Evolutionary conservation across 1,140 invertebrate species (phyloP), one percentile per base, ranked within the genome.

Genomic region (Meloidogyne chitwoodi): DNA sequence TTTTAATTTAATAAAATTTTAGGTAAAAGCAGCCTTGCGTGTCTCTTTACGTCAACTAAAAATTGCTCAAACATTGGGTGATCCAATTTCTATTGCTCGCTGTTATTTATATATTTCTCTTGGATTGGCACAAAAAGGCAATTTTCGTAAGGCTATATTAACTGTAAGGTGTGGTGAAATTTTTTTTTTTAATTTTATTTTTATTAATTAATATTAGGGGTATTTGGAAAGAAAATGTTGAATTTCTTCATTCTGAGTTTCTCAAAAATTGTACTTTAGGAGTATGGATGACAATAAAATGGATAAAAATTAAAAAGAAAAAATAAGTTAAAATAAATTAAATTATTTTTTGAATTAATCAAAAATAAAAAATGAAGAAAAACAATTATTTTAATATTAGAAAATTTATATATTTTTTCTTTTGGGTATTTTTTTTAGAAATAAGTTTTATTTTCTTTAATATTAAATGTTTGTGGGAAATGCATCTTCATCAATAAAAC

Each of bases 401-500:
- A n/a, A n/a, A n/a, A n/a, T n/a, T n/a, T n/a, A n/a, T n/a, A 31
- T 31, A 31, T 31, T 2, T 2, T 2, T 2, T 3, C 2, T 31
- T 38, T 38, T 38, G 34, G 34, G 34, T 72, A 5, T 64, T 8
- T 26, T n/a, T 26, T 64, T 72, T 72, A 1, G 14, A n/a, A 72
- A 75, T 68, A n/a, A 64, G 26, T 29, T 75, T 26, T 69, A 14
- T 31, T 22, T 29, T 34, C 12, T 72, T 69, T 3, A 22, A 31
- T 12, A 61, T 72, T 24, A 12, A 2, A 24, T 66, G 3, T 22
- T 74, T 12, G 26, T 2, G 26, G 26, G 1, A 14, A 63, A 75
- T 11, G 26, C 27, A 61, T 65, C 14, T 80, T 79, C 62, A 79
- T 98, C 95, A 68, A 98, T 95, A 90, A 99, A 99, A 90, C 99